Evolutionary conservation across 2,888 invertebrate species (phyloP), one percentile per base, ranked within the genome.

Genomic region (Diogma glabrata): DNA sequence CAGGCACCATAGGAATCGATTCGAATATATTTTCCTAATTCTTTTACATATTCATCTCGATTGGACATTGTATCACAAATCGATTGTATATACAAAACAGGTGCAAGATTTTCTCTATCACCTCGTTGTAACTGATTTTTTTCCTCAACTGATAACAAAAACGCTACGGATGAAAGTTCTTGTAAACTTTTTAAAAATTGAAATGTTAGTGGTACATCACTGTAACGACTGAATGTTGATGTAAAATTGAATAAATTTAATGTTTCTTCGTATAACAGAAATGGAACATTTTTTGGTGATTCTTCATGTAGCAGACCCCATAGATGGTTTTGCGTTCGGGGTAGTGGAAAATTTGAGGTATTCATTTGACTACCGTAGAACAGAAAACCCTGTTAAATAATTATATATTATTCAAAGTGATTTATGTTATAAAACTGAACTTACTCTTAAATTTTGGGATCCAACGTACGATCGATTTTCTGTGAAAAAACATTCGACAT

Each of bases 271-370:
- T 82, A 77, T 56, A 81, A 73, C 28, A 89, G 72, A 43, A 79
- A 75, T 28, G 81, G 82, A 40, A 81, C 76, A 69, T 91, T 91
- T 64, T 87, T 82, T 0, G 90, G 90, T 0, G 90, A 90, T 71
- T 91, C 91, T 68, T 91, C 91, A 62, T 91, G 90, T 50, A 83
- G 74, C 46, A 91, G 63, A 0, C 78, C 87, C 91, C 91, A 91
- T 47, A 79, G 67, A 22, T 77, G 67, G 0, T 62, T 53, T 1
- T 65, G 60, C 45, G 61, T 63, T 56, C 83, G 75, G 4, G 85
- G 85, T 54, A 84, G 58, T 1, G 90, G 89, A 55, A 89, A 70
- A 60, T 85, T 78, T 7, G 74, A 62, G 40, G 76, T 67, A 49
- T 80, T 70, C 43, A 88, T 73, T 60, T 75, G 71, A 53, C 84